phyloP scores from a whole-genome alignment of 2,113 vertebrate genomes.

The Mormyrus lacerda region DNA sequence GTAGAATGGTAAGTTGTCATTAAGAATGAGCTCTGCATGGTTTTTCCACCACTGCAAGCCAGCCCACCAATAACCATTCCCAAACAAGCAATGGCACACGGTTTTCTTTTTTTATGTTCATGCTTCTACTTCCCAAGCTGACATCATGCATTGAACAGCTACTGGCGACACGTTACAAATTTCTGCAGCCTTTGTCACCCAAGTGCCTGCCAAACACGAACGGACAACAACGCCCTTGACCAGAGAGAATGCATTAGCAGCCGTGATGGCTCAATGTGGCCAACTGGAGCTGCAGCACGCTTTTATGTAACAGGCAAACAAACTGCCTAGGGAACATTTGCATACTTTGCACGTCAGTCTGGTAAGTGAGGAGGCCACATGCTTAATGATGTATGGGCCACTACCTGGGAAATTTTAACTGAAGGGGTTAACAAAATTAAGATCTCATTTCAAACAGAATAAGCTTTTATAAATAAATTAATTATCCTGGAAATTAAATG shows the following conservation, averaged over 20 bases:
- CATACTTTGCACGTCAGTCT: not conserved
- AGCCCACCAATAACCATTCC: not conserved
- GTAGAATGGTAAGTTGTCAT: not conserved
- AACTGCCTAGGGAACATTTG: not conserved
- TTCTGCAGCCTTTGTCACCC: not conserved
- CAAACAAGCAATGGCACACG: not conserved
- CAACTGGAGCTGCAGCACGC: not conserved
- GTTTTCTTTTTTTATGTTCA: not conserved
- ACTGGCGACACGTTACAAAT: not conserved
- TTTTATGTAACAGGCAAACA: not conserved
- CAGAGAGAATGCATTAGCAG: not conserved
- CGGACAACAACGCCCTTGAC: not conserved
- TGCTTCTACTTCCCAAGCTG: not conserved
- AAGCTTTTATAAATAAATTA: not conserved
- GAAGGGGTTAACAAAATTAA: not conserved
- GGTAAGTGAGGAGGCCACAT: not conserved
- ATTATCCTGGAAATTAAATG: not conserved
- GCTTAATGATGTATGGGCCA: not conserved
- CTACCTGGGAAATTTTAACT: not conserved
- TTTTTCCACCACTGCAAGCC: not conserved
- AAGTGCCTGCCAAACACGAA: not conserved
- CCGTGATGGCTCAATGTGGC: not conserved
- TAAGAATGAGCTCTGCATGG: not conserved
- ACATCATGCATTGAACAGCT: not conserved
- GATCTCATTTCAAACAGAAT: not conserved